Percentiles rank a stretch among this genome's conserved stretches.
Conservation (phyloP, 1,140 invertebrate species). For the Leptopilina boulardi region DNA sequence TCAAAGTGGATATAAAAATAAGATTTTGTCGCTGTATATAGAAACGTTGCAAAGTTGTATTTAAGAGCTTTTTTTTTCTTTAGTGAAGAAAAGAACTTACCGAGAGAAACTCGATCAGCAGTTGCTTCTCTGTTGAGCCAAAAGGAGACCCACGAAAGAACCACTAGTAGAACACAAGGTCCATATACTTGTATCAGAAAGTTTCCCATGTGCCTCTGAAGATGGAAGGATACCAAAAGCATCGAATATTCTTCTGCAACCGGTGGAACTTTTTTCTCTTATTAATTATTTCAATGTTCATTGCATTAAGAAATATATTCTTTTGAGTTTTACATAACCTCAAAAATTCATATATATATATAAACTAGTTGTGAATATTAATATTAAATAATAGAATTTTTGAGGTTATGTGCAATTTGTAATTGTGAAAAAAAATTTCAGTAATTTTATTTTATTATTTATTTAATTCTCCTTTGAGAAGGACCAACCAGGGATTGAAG, state of each 20-base stretch:
- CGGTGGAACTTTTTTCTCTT: constrained; percentile 24
- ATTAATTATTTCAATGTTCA: not conserved
- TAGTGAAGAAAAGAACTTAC: constrained; percentile 74
- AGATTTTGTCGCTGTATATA: not conserved
- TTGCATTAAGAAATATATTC: not conserved
- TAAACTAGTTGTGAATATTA: no score
- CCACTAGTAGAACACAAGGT: constrained; percentile 90
- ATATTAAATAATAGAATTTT: no score
- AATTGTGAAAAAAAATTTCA: no score
- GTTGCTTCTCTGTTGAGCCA: constrained; percentile 94
- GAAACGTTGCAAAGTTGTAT: constrained; percentile 5
- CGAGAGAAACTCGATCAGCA: constrained; percentile 89
- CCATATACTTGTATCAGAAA: constrained; percentile 93
- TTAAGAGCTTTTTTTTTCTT: constrained; percentile 10
- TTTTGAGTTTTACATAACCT: no score
- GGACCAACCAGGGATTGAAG: not conserved
- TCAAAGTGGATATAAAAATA: not conserved
- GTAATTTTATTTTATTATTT: no score
- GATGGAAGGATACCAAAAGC: constrained; percentile 88
- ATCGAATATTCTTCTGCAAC: constrained; percentile 85
- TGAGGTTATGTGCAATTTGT: no score
- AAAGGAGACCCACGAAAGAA: constrained; percentile 93
- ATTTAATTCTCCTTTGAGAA: no score
- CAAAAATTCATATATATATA: no score
- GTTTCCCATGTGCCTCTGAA: constrained; percentile 91